Percentiles rank a stretch among this genome's conserved stretches.
phyloP scores from a whole-genome alignment of 1,140 invertebrate species.

The Drosophila tani region DNA sequence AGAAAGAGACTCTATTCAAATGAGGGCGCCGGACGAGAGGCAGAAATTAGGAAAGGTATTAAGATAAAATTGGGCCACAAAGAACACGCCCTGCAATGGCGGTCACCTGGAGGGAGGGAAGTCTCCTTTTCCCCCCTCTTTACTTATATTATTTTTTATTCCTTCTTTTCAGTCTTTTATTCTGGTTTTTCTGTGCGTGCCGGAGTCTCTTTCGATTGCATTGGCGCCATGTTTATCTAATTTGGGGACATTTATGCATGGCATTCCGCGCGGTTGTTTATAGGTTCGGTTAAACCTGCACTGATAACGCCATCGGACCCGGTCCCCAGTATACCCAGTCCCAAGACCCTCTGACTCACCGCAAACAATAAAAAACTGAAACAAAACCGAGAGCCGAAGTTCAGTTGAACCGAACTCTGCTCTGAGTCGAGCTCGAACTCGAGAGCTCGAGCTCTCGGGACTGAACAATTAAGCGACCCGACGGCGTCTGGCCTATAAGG shows the following conservation, averaged over 20 bases:
- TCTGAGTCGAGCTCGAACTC: constrained; percentile 7
- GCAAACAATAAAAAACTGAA: constrained; percentile 52
- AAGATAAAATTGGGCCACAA: constrained; percentile 68
- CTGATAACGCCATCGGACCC: constrained; percentile 68
- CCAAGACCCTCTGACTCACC: constrained; percentile 50
- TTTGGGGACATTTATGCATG: constrained; percentile 85
- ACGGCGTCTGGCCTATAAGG: constrained; percentile 39
- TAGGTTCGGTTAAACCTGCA: constrained; percentile 85
- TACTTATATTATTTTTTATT: constrained; percentile 3
- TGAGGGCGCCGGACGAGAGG: constrained; percentile 55
- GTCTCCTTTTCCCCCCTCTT: background rate
- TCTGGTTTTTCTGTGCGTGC: constrained; percentile 47
- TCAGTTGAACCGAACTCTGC: constrained; percentile 7
- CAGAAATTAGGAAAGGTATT: constrained; percentile 82
- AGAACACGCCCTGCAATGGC: constrained; percentile 74
- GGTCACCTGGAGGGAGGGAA: constrained; percentile 31
- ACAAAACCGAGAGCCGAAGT: constrained; percentile 27
- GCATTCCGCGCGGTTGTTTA: constrained; percentile 85
- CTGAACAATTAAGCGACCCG: constrained; percentile 57
- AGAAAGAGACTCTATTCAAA: constrained; percentile 68
- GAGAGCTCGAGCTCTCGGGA: constrained; percentile 18
- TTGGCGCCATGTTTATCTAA: constrained; percentile 85
- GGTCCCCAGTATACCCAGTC: constrained; percentile 2
- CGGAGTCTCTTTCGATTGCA: constrained; percentile 74
- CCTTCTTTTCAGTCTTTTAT: background rate